These are phyloP conservation scores for Bombus turneri DNA, from an alignment of 1,140 invertebrate genomes.

Conservation along the genomic window DNA sequence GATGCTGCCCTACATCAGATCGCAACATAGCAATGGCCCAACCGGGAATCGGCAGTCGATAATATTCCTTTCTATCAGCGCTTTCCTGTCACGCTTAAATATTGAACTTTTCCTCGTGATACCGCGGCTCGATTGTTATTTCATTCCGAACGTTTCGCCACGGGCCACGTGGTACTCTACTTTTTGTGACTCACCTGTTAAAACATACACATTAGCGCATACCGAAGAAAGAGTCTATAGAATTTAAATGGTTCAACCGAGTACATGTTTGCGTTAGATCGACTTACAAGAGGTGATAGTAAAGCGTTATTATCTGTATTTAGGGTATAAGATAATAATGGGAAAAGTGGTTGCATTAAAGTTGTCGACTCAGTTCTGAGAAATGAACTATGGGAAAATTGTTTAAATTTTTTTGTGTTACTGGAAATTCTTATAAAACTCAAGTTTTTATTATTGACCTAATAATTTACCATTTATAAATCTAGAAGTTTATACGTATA, in stretches of 20 bases:
- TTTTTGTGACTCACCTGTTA: constrained; percentile 31
- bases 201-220: background rate
- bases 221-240: background rate
- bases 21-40: constrained; percentile 40
- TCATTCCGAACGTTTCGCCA: background rate
- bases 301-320: background rate
- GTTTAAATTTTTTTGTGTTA: background rate
- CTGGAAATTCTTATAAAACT: background rate
- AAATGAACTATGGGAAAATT: background rate
- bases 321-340: background rate
- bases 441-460: background rate
- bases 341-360: background rate
- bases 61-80: constrained; percentile 59
- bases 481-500: too few species aligned
- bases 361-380: background rate
- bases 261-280: background rate
- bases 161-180: background rate
- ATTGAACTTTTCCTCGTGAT: constrained; percentile 13
- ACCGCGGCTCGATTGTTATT: background rate
- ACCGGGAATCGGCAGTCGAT: constrained; percentile 48
- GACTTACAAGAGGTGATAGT: background rate
- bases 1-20: constrained; percentile 64
- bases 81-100: constrained; percentile 52
- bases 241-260: background rate
- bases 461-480: too few species aligned